phyloP scores from a whole-genome alignment of 1,140 invertebrate genomes.

The Leguminivora glycinivorella region DNA sequence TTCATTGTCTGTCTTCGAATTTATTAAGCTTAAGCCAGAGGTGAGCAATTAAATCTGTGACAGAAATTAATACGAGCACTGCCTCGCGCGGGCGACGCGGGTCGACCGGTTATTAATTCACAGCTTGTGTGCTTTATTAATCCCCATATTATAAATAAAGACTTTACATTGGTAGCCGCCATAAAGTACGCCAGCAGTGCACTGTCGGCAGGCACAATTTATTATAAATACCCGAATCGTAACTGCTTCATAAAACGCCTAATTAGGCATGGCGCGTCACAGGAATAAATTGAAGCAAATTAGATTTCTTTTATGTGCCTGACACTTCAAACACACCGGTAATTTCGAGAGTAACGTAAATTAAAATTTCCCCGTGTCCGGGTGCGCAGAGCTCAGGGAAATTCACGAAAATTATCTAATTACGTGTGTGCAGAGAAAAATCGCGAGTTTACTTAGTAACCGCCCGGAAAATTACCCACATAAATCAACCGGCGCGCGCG shows the following conservation, averaged over 20 bases:
- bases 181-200: conserved; percentile 20
- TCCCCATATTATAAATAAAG: conserved; percentile 49
- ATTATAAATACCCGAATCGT: conserved; percentile 21
- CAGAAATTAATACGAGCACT: conserved; percentile 72
- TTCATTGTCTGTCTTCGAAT: conserved; percentile 69
- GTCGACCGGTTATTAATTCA: conserved; percentile 50
- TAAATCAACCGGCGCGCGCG: conserved; percentile 63
- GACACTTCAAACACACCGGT: conserved; percentile 28
- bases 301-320: conserved; percentile 24
- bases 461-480: conserved; percentile 73
- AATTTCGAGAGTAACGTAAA: conserved; percentile 31
- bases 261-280: conserved; percentile 1
- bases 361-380: conserved; percentile 31
- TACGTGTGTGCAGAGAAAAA: conserved; percentile 74
- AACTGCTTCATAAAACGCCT: conserved; percentile 15
- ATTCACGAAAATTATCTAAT: conserved; percentile 73
- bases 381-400: conserved; percentile 39
- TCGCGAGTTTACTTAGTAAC: conserved; percentile 73
- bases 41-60: conserved; percentile 74
- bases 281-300: conserved; percentile 23
- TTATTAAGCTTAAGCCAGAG: conserved; percentile 75
- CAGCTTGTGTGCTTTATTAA: conserved; percentile 54
- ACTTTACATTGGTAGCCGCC: conserved; percentile 32
- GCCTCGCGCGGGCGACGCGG: conserved; percentile 43
- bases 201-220: conserved; percentile 22